phyloP scores from a whole-genome alignment of 2,888 invertebrate genomes.

The Bedellia somnulentella region DNA sequence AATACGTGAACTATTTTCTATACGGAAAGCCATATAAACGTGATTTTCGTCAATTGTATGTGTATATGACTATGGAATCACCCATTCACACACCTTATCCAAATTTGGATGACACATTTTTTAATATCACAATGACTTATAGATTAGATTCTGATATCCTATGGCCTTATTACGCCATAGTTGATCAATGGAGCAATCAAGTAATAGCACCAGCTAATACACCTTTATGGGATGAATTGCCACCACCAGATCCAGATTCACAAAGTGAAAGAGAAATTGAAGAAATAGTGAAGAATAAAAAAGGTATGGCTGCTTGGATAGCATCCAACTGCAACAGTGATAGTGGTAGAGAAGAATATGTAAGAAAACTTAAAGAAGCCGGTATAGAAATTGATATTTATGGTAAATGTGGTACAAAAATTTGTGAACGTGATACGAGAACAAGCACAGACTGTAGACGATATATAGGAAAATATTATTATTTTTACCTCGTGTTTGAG shows the following conservation, averaged over 20 bases:
- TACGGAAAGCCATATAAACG: neutral
- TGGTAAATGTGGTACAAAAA: neutral
- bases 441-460: neutral
- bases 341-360: neutral
- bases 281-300: neutral
- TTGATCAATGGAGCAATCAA: neutral
- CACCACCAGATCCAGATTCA: neutral
- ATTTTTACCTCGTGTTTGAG: conserved; percentile 2
- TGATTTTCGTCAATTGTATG: neutral
- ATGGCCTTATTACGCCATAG: conserved; percentile 1
- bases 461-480: neutral
- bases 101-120: neutral
- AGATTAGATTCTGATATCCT: conserved; percentile 2
- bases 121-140: conserved; percentile 1
- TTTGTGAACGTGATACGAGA: neutral
- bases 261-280: neutral
- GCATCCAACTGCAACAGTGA: conserved; percentile 1
- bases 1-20: neutral
- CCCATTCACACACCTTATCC: neutral
- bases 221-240: neutral
- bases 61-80: neutral
- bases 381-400: neutral
- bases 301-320: neutral
- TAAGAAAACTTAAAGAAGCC: neutral
- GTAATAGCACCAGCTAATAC: neutral